phyloP scores from a whole-genome alignment of 2,888 invertebrate species.

The Acleris emargana region DNA sequence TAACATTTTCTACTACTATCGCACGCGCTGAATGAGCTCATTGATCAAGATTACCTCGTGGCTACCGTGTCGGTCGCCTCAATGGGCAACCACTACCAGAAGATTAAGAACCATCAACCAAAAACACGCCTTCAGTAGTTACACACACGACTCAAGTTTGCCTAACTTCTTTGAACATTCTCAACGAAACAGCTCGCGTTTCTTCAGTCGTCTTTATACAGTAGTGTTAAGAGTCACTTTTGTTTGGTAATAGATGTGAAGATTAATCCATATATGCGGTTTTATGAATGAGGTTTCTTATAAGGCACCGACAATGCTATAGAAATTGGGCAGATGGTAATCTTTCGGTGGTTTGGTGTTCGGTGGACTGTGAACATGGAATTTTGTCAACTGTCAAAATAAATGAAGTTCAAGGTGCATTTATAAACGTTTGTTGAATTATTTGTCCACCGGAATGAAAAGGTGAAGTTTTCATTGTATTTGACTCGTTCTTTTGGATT shows the following conservation, averaged over 20 bases:
- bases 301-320: slow-evolving; percentile 25
- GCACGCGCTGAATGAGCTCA: slow-evolving; percentile 31
- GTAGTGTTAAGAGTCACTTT: slow-evolving; percentile 24
- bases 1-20: slow-evolving; percentile 31
- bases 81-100: slow-evolving; percentile 24
- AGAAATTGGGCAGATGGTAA: slow-evolving; percentile 32
- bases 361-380: not conserved
- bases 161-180: not conserved
- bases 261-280: slow-evolving; percentile 26
- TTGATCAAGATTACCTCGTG: slow-evolving; percentile 34
- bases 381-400: not conserved
- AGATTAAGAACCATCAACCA: slow-evolving; percentile 2
- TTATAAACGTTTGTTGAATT: no score
- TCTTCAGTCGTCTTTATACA: slow-evolving; percentile 11
- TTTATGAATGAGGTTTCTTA: slow-evolving; percentile 29
- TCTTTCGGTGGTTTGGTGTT: slow-evolving; percentile 10
- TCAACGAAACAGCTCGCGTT: slow-evolving; percentile 1
- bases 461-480: not conserved
- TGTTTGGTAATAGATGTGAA: slow-evolving; percentile 19
- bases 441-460: not conserved
- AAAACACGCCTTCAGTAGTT: not conserved
- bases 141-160: slow-evolving; percentile 5
- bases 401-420: not conserved
- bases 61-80: slow-evolving; percentile 24
- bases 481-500: not conserved